phyloP scores from a whole-genome alignment of 1,140 invertebrate genomes.

The Zaprionus kolodkinae region DNA sequence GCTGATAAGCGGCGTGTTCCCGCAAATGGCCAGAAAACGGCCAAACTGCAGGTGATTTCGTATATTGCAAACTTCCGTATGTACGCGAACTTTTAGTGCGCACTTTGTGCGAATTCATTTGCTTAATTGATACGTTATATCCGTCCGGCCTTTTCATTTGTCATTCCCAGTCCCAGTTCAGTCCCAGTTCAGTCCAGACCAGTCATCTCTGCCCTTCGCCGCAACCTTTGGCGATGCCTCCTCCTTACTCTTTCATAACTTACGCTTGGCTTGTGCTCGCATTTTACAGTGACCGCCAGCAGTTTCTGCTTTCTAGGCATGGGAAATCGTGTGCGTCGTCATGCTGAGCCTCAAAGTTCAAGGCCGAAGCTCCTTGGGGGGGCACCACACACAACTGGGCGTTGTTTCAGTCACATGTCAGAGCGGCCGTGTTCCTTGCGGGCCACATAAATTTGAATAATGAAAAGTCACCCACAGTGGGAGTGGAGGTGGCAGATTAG shows the following conservation, averaged over 20 bases:
- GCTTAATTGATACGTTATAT: conserved; percentile 41
- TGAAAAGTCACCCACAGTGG: conserved; percentile 39
- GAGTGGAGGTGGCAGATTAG: neutral
- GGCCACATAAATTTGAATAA: conserved; percentile 44
- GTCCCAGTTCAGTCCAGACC: neutral
- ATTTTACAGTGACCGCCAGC: neutral
- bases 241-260: conserved; percentile 1
- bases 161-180: conserved; percentile 38
- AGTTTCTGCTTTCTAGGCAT: conserved; percentile 7
- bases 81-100: conserved; percentile 12
- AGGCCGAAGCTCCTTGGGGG: conserved; percentile 19
- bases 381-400: conserved; percentile 46
- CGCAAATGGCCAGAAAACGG: conserved; percentile 22
- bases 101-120: conserved; percentile 37
- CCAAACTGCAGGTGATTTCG: conserved; percentile 26
- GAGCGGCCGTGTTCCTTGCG: conserved; percentile 10
- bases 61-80: conserved; percentile 43
- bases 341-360: conserved; percentile 60
- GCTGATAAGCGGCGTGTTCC: conserved; percentile 49
- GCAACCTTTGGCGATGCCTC: neutral
- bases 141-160: conserved; percentile 40
- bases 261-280: conserved; percentile 7
- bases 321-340: conserved; percentile 35
- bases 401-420: conserved; percentile 51
- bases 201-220: conserved; percentile 12